A percentile compares a stretch with the other conserved stretches of the same genome.
Evolutionary conservation across 2,113 vertebrate species (phyloP).

Genomic region (Nematolebias whitei): DNA sequence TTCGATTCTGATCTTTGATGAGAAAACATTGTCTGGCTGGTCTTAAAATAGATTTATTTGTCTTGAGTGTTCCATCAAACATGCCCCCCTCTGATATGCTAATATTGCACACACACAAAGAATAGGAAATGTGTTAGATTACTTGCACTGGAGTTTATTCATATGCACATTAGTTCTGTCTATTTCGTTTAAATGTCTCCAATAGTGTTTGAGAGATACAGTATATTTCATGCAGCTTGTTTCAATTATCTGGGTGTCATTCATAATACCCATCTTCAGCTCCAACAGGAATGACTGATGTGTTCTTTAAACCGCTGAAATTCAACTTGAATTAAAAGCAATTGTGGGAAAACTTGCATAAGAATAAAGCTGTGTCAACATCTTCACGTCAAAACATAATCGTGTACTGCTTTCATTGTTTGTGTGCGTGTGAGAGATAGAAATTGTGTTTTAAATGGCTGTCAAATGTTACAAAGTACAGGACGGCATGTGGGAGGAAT

Average conservation of each 20-base stretch:
- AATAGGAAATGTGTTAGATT: conserved; percentile 41
- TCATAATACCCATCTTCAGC: conserved; percentile 27
- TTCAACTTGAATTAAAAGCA: conserved; percentile 36
- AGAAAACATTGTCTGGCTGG: conserved; percentile 45
- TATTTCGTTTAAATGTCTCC: conserved; percentile 27
- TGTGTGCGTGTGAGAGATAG: conserved; percentile 26
- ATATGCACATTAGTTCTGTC: conserved; percentile 36
- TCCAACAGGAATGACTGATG: conserved; percentile 24
- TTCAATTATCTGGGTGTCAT: conserved; percentile 13
- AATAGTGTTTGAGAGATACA: conserved; percentile 22
- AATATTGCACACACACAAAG: conserved; percentile 55
- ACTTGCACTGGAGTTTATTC: conserved; percentile 44
- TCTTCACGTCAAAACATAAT: conserved; percentile 46
- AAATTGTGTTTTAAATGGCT: conserved; percentile 48
- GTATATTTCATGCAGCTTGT: conserved; percentile 14
- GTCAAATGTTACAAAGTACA: conserved; percentile 44
- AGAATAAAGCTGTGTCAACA: conserved; percentile 69
- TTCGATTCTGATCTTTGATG: conserved; percentile 57
- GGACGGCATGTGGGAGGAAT: conserved; percentile 62
- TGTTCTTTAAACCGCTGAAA: conserved; percentile 38
- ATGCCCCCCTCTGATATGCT: conserved; percentile 34
- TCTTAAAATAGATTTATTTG: conserved; percentile 60
- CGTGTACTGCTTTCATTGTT: conserved; percentile 51
- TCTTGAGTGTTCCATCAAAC: conserved; percentile 61
- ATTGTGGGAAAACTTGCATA: conserved; percentile 52